A percentile compares a stretch with the other conserved stretches of the same genome.
These are phyloP conservation scores for Xiphophorus couchianus DNA, from an alignment of 2,113 vertebrate genomes.

Conservation along the genomic window DNA sequence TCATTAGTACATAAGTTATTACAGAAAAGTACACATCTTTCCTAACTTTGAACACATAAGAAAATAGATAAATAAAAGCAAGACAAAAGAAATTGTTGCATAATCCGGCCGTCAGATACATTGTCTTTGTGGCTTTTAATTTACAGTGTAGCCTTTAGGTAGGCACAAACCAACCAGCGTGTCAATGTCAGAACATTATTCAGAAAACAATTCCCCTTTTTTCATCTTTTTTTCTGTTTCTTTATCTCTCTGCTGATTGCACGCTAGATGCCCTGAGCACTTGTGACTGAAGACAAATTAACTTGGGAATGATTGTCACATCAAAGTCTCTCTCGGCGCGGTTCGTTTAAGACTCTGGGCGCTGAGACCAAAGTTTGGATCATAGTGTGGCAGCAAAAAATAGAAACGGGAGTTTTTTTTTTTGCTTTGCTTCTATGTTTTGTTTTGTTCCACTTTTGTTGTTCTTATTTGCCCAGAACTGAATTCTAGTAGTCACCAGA, in stretches of 20 bases:
- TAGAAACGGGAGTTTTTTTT: conserved; percentile 7
- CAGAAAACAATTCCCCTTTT: conserved; percentile 37
- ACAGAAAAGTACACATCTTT: not conserved
- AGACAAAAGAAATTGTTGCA: conserved; percentile 23
- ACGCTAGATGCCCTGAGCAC: conserved; percentile 55
- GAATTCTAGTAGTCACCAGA: conserved; percentile 35
- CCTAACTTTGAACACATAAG: not conserved
- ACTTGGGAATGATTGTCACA: conserved; percentile 68
- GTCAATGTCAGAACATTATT: conserved; percentile 60
- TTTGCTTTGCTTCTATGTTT: conserved; percentile 32
- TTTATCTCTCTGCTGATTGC: conserved; percentile 62
- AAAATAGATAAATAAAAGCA: not conserved
- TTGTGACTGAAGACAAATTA: conserved; percentile 71
- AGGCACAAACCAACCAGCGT: conserved; percentile 40
- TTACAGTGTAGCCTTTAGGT: conserved; percentile 59
- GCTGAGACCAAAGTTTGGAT: conserved; percentile 50
- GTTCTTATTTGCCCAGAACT: conserved; percentile 25
- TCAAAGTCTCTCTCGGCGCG: conserved; percentile 52
- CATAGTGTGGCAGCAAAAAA: conserved; percentile 23
- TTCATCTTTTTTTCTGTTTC: conserved; percentile 15
- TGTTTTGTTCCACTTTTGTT: conserved; percentile 42
- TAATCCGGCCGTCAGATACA: conserved; percentile 29
- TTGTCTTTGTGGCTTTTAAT: conserved; percentile 44
- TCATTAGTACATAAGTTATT: not conserved
- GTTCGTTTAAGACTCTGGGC: conserved; percentile 58